phyloP scores from a whole-genome alignment of 2,797 vertebrate species.

The Poecilia picta region DNA sequence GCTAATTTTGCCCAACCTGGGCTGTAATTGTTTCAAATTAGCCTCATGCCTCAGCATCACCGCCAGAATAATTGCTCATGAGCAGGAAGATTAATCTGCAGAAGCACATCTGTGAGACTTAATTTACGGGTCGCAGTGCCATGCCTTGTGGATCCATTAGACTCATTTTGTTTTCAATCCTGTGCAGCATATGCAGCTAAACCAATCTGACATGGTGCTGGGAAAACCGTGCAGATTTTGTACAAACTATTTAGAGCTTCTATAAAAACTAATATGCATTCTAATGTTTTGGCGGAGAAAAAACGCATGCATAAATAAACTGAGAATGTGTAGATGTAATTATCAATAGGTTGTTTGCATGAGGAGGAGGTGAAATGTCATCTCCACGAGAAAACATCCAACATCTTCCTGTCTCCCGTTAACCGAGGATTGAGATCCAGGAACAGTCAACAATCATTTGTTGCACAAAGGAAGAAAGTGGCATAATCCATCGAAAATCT shows the following conservation, averaged over 20 bases:
- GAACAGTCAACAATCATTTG: slow-evolving; percentile 25
- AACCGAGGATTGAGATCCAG: slow-evolving; percentile 10
- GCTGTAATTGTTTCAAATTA: slow-evolving; percentile 83
- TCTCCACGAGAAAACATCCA: background rate
- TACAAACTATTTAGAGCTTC: slow-evolving; percentile 31
- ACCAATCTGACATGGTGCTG: slow-evolving; percentile 52
- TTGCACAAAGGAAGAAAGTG: slow-evolving; percentile 36
- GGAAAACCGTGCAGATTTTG: slow-evolving; percentile 35
- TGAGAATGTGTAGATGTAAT: background rate
- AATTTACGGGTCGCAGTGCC: slow-evolving; percentile 63
- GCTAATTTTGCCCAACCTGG: slow-evolving; percentile 75
- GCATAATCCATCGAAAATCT: slow-evolving; percentile 32
- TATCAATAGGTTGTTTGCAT: background rate
- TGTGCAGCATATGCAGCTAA: slow-evolving; percentile 52
- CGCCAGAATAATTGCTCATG: slow-evolving; percentile 74
- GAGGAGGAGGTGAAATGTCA: background rate
- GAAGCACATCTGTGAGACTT: slow-evolving; percentile 80
- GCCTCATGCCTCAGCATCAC: slow-evolving; percentile 72
- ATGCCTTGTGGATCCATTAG: slow-evolving; percentile 65
- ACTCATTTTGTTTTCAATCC: slow-evolving; percentile 59
- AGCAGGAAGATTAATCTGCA: slow-evolving; percentile 80
- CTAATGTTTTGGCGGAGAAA: background rate
- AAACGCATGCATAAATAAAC: background rate
- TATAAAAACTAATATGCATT: background rate
- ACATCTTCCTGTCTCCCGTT: slow-evolving; percentile 5